Base-by-base conservation (phyloP, 1,140 invertebrate genomes). In the Drosophila pallidifrons region DNA sequence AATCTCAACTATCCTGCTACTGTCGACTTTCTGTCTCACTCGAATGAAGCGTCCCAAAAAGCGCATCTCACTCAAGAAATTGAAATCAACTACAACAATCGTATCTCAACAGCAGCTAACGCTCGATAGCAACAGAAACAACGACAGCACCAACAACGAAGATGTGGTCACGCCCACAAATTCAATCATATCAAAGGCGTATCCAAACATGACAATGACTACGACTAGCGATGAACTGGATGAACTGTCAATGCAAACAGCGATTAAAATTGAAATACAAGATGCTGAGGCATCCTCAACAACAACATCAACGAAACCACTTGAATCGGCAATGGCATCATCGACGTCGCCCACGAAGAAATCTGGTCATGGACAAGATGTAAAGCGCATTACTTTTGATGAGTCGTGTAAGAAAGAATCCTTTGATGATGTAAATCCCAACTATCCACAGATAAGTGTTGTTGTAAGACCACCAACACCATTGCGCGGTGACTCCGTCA, bases 401-500 rank as follows among this genome's bases (percentile, higher is more conserved):
- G 92, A 92, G 78, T 92, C 92, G 73, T 92, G 91, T 92, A 92
- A 92, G 85, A 92, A 92, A 91, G 91, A 92, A 92, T 92, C 91
- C 81, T 91, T 92, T 91, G 92, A 92, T 92, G 92, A 92, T 91
- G 91, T 92, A 91, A 91, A 89, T 92, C 91, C 91, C 67, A 91
- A 92, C 83, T 91, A 92, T 89, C 87, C 95, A 59, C 94, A 94
- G 93, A 95, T 95, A 59, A 95, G 95, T 91, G 95, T 96, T 55
- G 94, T 96, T 54, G 95, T 96, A 20, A 94, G 96, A 88, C 95
- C 95, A 28, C 95, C 95, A 52, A 96, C 95, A 47, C 95, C 95
- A 20, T 94, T 92, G 77, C 87, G 91, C 75, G 91, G 91, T 49
- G 91, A 92, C 69, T 86, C 75, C 25, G 67, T 92, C 15, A 91